These are phyloP conservation scores for Chrysolina oricalcia DNA, from an alignment of 2,888 invertebrate species.

Conservation along the genomic window DNA sequence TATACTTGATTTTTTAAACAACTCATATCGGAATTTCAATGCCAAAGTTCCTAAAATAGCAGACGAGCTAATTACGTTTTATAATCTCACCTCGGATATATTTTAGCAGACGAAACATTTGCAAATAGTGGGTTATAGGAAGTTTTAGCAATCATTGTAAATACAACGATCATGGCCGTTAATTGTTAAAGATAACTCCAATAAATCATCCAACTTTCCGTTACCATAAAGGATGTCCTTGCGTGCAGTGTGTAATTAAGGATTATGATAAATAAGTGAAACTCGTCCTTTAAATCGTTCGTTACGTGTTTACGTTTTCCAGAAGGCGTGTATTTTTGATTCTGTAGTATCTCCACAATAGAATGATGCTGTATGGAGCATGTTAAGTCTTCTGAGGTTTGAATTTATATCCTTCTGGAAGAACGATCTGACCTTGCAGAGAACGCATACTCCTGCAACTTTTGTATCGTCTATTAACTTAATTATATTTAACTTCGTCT, in stretches of 20 bases:
- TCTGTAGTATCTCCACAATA: no score
- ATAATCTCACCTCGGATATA: not conserved
- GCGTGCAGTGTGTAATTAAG: not conserved
- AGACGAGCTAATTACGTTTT: not conserved
- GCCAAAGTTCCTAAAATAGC: not conserved
- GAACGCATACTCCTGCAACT: no score
- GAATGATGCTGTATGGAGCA: no score
- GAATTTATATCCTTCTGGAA: not conserved
- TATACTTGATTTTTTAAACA: not conserved
- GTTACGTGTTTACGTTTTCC: no score
- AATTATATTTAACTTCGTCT: no score
- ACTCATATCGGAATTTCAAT: not conserved
- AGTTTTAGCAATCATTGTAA: not conserved
- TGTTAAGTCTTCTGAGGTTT: no score
- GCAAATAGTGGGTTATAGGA: not conserved
- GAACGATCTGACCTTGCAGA: not conserved
- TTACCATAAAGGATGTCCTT: not conserved
- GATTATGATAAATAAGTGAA: no score
- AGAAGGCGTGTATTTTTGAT: not conserved
- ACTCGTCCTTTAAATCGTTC: no score
- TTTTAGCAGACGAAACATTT: not conserved
- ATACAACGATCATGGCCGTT: not conserved
- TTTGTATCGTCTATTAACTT: no score
- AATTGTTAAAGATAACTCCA: constrained; percentile 2
- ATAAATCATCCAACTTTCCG: constrained; percentile 3